Conservation (phyloP, 2,888 invertebrate species). For the Molorchus minor region DNA sequence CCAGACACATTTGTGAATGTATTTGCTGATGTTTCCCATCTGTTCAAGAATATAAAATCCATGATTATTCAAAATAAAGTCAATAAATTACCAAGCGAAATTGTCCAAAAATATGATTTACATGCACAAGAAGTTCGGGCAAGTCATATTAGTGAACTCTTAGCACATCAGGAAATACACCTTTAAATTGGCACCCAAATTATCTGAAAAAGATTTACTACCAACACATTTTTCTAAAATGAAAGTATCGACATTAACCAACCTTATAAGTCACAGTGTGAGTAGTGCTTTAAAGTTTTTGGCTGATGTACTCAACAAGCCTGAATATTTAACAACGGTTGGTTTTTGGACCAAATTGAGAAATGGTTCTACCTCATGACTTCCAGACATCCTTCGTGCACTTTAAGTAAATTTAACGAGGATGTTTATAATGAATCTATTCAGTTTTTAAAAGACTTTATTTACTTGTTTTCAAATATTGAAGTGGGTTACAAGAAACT, state of each 20-base stretch:
- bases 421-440: slow-evolving; percentile 28
- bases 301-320: slow-evolving; percentile 28
- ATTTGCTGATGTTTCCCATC: no score
- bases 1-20: no score
- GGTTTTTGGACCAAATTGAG: slow-evolving; percentile 41
- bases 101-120: no score
- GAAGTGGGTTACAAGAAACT: slow-evolving; percentile 24
- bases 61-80: no score
- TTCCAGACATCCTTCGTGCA: slow-evolving; percentile 35
- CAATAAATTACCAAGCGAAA: no score
- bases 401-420: slow-evolving; percentile 35
- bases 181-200: slow-evolving; percentile 41
- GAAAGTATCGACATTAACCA: slow-evolving; percentile 40
- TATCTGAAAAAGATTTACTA: slow-evolving; percentile 35
- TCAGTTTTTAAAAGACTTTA: slow-evolving; percentile 31
- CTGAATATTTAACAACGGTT: slow-evolving; percentile 40
- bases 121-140: no score
- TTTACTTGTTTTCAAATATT: slow-evolving; percentile 29
- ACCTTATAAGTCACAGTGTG: no score
- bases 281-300: no score
- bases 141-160: no score
- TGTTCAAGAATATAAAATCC: no score
- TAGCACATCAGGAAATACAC: no score
- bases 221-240: slow-evolving; percentile 41
- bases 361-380: slow-evolving; percentile 45